Percentiles rank a stretch among this genome's conserved stretches.
Conservation (phyloP, 2,113 vertebrate species). For the Motacilla tschutschensis region DNA sequence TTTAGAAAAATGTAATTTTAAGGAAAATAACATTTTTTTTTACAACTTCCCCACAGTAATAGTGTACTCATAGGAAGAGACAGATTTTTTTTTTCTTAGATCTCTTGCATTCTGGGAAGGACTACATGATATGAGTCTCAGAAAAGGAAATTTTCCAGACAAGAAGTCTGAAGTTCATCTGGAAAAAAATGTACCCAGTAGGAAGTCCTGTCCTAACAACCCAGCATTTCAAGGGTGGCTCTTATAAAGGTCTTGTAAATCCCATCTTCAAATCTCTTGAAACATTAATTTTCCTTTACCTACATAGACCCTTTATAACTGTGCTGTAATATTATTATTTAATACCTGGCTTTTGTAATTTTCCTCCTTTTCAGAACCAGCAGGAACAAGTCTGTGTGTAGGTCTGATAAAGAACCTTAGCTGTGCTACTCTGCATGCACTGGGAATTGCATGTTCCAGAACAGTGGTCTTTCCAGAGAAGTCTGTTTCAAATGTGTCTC, state of each 20-base stretch:
- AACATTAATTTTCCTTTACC: neutral
- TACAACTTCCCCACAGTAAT: neutral
- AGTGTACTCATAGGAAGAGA: neutral
- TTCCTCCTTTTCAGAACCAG: neutral
- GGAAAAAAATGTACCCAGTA: neutral
- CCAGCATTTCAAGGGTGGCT: neutral
- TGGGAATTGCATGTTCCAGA: neutral
- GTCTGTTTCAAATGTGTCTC: neutral
- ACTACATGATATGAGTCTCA: neutral
- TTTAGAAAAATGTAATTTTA: neutral
- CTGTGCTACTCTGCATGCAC: neutral
- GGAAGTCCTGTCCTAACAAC: neutral
- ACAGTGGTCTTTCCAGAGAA: neutral
- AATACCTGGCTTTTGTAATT: neutral
- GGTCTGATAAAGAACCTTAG: neutral
- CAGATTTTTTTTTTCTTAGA: neutral
- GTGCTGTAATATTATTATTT: neutral
- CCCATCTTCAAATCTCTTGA: neutral
- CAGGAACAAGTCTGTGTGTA: neutral
- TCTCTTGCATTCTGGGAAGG: neutral
- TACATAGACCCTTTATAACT: neutral
- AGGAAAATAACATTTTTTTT: neutral
- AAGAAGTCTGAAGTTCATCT: neutral
- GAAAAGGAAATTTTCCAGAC: neutral
- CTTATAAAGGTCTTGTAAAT: neutral